Conservation (phyloP, 2,888 invertebrate genomes). For the Watsonalla cultraria region DNA sequence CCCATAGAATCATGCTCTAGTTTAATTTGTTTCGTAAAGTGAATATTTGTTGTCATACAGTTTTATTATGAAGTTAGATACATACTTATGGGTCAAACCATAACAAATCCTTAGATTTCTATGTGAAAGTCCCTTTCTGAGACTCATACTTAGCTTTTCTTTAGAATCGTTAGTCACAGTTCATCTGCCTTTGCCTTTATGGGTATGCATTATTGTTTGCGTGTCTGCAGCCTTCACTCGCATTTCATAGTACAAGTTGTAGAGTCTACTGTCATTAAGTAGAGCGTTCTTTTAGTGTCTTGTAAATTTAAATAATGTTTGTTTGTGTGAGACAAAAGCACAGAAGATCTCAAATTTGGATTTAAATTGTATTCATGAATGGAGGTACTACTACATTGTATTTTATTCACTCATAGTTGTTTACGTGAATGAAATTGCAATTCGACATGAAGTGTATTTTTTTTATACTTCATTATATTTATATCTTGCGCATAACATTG, state of each 20-base stretch:
- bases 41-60: too few species aligned
- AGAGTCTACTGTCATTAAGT: too few species aligned
- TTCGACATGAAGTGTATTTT: too few species aligned
- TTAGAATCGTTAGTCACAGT: slow-evolving; percentile 22
- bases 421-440: too few species aligned
- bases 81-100: slow-evolving; percentile 17
- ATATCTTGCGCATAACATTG: neutral
- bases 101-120: slow-evolving; percentile 33
- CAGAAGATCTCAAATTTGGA: too few species aligned
- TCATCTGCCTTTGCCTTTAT: slow-evolving; percentile 8
- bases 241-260: neutral
- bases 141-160: slow-evolving; percentile 15
- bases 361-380: too few species aligned
- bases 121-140: slow-evolving; percentile 35
- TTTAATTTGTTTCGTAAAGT: neutral
- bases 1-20: too few species aligned
- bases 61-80: neutral
- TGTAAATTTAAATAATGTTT: too few species aligned
- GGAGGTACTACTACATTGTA: too few species aligned
- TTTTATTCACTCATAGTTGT: too few species aligned
- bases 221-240: neutral
- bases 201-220: neutral
- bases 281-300: too few species aligned
- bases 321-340: too few species aligned
- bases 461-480: neutral